Conservation (phyloP, 2,113 vertebrate species). For the mouse (Mus musculus) region DNA sequence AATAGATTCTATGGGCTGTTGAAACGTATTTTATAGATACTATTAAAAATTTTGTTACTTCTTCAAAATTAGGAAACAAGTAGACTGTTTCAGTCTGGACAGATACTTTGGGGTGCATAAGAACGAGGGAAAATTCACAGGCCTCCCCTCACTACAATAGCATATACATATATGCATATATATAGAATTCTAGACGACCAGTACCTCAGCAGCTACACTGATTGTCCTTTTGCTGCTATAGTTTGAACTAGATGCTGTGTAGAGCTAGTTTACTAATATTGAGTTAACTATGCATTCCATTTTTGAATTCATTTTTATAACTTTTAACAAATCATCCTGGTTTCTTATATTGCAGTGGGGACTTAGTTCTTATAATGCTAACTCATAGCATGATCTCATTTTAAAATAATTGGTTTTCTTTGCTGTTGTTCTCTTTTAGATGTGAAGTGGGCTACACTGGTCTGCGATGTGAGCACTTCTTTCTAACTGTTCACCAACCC, state of each 20-base stretch:
- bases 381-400: not conserved
- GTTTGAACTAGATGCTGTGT: not conserved
- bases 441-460: conserved; percentile 87
- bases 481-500: conserved; percentile 82
- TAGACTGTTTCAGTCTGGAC: not conserved
- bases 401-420: not conserved
- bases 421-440: conserved; percentile 57
- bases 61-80: not conserved
- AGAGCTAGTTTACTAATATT: not conserved
- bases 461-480: conserved; percentile 85
- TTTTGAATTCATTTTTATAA: not conserved
- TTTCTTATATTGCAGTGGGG: not conserved
- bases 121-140: not conserved
- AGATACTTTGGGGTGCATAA: not conserved
- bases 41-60: not conserved
- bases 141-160: rapidly evolving
- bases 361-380: not conserved
- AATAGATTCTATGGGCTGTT: not conserved
- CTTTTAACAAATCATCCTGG: not conserved
- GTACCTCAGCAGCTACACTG: not conserved
- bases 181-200: not conserved
- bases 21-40: not conserved
- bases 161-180: too few relatives aligned
- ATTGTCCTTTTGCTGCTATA: not conserved
- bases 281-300: not conserved